Base-by-base conservation (phyloP, 1,140 invertebrate species). In the Wiebesia pumilae region DNA sequence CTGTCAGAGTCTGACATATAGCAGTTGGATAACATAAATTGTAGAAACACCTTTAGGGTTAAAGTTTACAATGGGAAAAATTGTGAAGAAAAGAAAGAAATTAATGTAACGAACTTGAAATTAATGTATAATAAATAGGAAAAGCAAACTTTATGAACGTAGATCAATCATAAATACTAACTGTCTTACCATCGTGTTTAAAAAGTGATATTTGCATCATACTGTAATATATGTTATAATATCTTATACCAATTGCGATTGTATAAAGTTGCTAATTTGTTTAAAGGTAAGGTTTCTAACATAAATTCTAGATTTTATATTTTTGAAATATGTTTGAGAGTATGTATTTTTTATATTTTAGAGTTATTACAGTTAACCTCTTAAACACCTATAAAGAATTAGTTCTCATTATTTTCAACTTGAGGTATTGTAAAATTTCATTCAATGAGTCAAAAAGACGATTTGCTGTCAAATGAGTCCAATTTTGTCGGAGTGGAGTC, bases 11-110 rank as follows among this genome's bases (percentile, higher is more conserved):
- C n/a, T 85, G 83, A 85, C 83, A 77, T 85, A 78, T 30, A 79
- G 62, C 69, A 77, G 83, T 85, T 85, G 80, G 75, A 69, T 85
- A 85, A 79, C 77, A 21, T 62, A 51, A 30, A 43, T 85, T 85
- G 83, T 69, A 85, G 83, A 80, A 58, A 80, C 83, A 85, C 83
- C 83, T 85, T 84, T 85, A 85, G 40, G 83, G 58, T 85, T 85
- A 79, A 85, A 85, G 75, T 85, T 85, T 79, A 85, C 83, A 85
- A 85, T 85, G 83, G 62, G 47, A 85, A 85, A 85, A 67, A 85
- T 85, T 80, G 24, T 85, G 79, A 85, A 80, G 77, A 85, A 85
- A 85, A 79, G 83, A 54, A 85, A 85, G 83, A 85, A 85, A 85
- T 85, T 85, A 80, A 54, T 79, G 14, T 79, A 80, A 24, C 77